Evolutionary conservation across 2,113 vertebrate species (phyloP).

Genomic region (Calidris pugnax): DNA sequence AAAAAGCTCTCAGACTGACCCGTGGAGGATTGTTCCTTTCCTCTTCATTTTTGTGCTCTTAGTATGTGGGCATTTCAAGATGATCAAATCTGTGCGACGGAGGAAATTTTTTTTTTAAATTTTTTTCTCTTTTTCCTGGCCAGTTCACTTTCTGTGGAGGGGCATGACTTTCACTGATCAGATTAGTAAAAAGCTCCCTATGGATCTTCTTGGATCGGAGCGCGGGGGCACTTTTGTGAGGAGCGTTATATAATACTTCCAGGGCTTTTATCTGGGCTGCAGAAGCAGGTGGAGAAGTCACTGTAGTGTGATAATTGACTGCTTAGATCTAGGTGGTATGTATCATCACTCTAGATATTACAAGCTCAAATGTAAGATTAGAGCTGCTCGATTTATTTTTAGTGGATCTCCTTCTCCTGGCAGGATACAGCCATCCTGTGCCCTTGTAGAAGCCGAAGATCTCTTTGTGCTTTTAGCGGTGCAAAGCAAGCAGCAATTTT

Average conservation of each 20-base stretch:
- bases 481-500: not conserved
- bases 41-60: not conserved
- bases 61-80: not conserved
- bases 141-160: not conserved
- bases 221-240: not conserved
- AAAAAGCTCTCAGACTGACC: not conserved
- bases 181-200: not conserved
- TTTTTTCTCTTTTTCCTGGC: not conserved
- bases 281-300: not conserved
- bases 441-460: not conserved
- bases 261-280: not conserved
- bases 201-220: not conserved
- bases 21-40: not conserved
- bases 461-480: not conserved
- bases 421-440: not conserved
- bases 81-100: not conserved
- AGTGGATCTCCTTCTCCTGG: not conserved
- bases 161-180: not conserved
- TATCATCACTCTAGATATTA: not conserved
- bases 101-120: not conserved
- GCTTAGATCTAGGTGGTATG: not conserved
- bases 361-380: not conserved
- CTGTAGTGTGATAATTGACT: not conserved
- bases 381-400: constrained; percentile 1
- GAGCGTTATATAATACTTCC: not conserved